Evolutionary conservation across 2,113 vertebrate genomes (phyloP).

Genomic region (Chinchilla lanigera): DNA sequence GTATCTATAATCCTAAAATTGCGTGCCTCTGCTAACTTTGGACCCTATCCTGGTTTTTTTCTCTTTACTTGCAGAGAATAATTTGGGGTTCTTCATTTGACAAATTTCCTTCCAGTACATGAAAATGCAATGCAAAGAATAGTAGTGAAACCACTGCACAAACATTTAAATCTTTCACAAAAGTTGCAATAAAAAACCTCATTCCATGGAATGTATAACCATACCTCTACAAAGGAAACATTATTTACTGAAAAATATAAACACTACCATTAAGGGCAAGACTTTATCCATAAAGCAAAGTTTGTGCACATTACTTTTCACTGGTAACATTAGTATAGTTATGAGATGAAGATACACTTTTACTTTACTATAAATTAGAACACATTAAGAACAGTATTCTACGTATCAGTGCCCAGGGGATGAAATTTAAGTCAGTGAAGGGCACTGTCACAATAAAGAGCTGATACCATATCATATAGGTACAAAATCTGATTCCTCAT

Average conservation of each 20-base stretch:
- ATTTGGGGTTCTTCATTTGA: conserved; percentile 52
- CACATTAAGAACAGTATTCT: conserved; percentile 79
- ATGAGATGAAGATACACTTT: conserved; percentile 75
- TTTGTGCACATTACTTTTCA: conserved; percentile 65
- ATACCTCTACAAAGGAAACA: conserved; percentile 61
- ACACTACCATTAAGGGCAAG: conserved; percentile 56
- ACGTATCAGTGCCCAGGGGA: conserved; percentile 67
- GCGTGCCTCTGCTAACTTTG: not conserved
- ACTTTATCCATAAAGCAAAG: conserved; percentile 71
- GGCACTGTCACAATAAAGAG: conserved; percentile 71
- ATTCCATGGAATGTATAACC: conserved; percentile 22
- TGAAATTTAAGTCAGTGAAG: conserved; percentile 71
- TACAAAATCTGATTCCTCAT: conserved; percentile 50
- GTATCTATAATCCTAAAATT: not conserved
- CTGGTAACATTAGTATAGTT: conserved; percentile 54
- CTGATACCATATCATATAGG: conserved; percentile 75
- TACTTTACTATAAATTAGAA: conserved; percentile 80
- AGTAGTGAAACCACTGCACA: conserved; percentile 61
- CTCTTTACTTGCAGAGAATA: not conserved
- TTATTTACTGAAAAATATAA: conserved; percentile 73
- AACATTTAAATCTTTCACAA: conserved; percentile 76
- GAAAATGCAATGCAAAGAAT: conserved; percentile 69
- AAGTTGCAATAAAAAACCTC: conserved; percentile 17
- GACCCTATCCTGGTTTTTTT: not conserved
- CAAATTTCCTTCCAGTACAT: conserved; percentile 60